Evolutionary conservation across 2,888 invertebrate species (phyloP), one percentile per base, ranked within the genome.

Genomic region (Trissonchulus sp.): DNA sequence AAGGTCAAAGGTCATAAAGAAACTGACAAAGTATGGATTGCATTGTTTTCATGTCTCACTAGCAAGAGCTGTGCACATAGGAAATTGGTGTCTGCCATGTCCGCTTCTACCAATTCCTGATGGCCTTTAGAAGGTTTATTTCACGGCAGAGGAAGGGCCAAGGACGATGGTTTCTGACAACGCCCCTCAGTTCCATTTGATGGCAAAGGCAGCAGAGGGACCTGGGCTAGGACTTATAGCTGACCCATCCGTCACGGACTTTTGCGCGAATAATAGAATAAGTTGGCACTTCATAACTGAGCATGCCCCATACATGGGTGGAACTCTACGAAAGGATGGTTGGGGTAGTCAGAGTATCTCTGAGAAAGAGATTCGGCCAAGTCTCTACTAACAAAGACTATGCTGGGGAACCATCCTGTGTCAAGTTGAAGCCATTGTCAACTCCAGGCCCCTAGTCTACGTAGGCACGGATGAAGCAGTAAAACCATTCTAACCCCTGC

Each of bases 281-380:
- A 28, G 74, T 0, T 82, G 82, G 81, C 77, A 78, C 18, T 86
- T 85, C 76, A 86, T 83, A 72, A 83, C 84, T 2, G 85, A 84
- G 1, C 78, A 81, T 0, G 83, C 85, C 1, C 79, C 85, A 1
- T 87, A 86, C 85, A 84, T 84, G 85, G 86, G 86, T 72, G 86
- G 86, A n/a, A 63, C 84, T 83, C 78, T 87, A 84, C 81, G 86
- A 87, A 78, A 78, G 85, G 28, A 77, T 87, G 2, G 80, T 86
- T 23, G 80, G 83, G 2, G 71, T 84, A 2, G 60, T 86, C 2
- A 87, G 87, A 77, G 75, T 76, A 15, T 23, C 75, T 36, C 34
- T 74, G 34, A 74, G 74, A 33, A 74, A 33, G n/a, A 30, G 3
- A n/a, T n/a, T 74, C 36, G 31, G 33, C 15, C 30, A 31, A 75